Percentiles rank a stretch among this genome's conserved stretches.
phyloP scores from a whole-genome alignment of 2,888 invertebrate species.

The Pasiphila rectangulata region DNA sequence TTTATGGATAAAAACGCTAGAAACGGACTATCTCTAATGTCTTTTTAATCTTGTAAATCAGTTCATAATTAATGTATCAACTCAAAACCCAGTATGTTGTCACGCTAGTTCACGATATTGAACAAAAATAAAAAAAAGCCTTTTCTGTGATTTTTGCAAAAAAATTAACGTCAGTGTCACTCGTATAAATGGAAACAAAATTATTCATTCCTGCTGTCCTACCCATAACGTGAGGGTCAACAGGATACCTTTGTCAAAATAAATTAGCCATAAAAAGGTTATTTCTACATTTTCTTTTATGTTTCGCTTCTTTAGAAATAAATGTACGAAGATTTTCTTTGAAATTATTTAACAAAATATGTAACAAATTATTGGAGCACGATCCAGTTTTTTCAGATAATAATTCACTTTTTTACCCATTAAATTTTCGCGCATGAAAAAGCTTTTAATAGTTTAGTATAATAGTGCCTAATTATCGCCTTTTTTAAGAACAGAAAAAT shows the following conservation, averaged over 20 bases:
- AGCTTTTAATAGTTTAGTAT: slow-evolving; percentile 1
- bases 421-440: slow-evolving; percentile 6
- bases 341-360: slow-evolving; percentile 14
- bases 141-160: slow-evolving; percentile 11
- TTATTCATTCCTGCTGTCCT: slow-evolving; percentile 34
- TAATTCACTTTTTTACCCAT: neutral
- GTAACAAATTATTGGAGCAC: neutral
- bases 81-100: neutral
- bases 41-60: too few relatives aligned
- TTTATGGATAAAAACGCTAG: too few relatives aligned
- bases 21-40: too few relatives aligned
- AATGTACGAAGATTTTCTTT: slow-evolving; percentile 16
- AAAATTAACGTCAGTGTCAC: slow-evolving; percentile 10
- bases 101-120: neutral
- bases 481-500: slow-evolving; percentile 10
- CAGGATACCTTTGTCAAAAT: slow-evolving; percentile 37
- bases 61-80: neutral
- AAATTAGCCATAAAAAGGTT: slow-evolving; percentile 36
- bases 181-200: slow-evolving; percentile 29
- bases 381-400: neutral
- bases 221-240: slow-evolving; percentile 31
- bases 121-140: neutral
- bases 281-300: slow-evolving; percentile 32
- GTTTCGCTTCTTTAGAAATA: slow-evolving; percentile 18
- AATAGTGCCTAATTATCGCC: slow-evolving; percentile 1